Base-by-base conservation (phyloP, 2,888 invertebrate species). In the Thysanoteuthis rhombus region DNA sequence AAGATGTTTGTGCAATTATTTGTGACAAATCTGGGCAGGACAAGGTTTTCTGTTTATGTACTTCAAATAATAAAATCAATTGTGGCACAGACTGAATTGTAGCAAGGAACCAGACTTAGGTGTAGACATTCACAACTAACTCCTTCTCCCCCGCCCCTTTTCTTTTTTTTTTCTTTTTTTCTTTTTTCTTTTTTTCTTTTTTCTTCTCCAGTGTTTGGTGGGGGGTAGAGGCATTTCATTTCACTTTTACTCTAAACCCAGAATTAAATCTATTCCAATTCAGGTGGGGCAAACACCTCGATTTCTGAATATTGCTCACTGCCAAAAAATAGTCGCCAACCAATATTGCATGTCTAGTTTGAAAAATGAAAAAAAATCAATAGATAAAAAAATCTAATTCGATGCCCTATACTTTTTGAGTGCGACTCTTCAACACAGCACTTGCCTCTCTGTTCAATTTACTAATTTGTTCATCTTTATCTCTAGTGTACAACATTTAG, bases 311-410 rank as follows among this genome's bases (percentile, higher is more conserved):
- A 36, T n/a, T 92, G 40, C 42, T 42, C 92, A 92, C 92, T 90
- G 90, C 90, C 39, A 42, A 90, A 90, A 40, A 42, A 91, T 25
- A 91, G 40, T 91, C 91, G 28, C 75, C n/a, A n/a, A 75, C 75
- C 75, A 75, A 36, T 75, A 92, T 92, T 92, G 92, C 92, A 92
- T 92, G 92, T 92, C 36, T 39, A 32, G n/a, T 92, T 92, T 92
- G 90, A 22, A 90, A 90, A 90, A 90, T 8, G 40, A 90, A 90
- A 28, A 90, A 52, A 39, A 90, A 40, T 38, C 19, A 39, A 39
- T 90, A n/a, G 25, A 6, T 36, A 90, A 91, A 42, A 40, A 42
- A 2, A 12, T 32, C n/a, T 22, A 92, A 92, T n/a, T 42, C 42
- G 32, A 42, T 42, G 28, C 36, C n/a, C n/a, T 16, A n/a, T 75